Conservation (phyloP, 2,888 invertebrate genomes). For the Ctenicera cuprea region DNA sequence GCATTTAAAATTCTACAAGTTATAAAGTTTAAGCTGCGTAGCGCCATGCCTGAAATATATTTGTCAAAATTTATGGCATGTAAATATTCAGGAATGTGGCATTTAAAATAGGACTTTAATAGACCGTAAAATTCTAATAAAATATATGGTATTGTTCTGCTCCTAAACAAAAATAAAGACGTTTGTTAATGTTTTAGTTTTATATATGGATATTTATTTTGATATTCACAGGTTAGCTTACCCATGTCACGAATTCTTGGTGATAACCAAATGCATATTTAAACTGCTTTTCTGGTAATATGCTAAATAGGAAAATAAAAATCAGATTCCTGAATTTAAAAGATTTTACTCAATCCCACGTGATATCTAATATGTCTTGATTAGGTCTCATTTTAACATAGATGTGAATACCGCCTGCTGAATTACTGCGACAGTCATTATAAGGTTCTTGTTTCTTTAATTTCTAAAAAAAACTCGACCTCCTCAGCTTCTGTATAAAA, state of each 20-base stretch:
- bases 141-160: conserved; percentile 49
- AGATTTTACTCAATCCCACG: no score
- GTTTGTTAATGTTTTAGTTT: conserved; percentile 25
- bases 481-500: no score
- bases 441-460: no score
- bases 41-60: conserved; percentile 46
- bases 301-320: no score
- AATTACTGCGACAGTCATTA: no score
- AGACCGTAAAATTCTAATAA: conserved; percentile 48
- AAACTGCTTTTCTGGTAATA: no score
- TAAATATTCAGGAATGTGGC: conserved; percentile 51
- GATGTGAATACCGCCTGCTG: no score
- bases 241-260: neutral
- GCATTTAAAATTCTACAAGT: conserved; percentile 39
- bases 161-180: conserved; percentile 45
- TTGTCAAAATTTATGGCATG: conserved; percentile 52
- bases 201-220: conserved; percentile 8
- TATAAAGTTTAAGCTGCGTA: conserved; percentile 37
- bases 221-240: neutral
- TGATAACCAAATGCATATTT: no score
- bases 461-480: no score
- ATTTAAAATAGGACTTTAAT: conserved; percentile 51
- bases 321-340: no score
- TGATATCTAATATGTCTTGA: no score
- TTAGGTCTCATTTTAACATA: no score